These are phyloP conservation scores for Phyllotis vaccarum DNA, from an alignment of 2,797 vertebrate species.

Conservation along the genomic window DNA sequence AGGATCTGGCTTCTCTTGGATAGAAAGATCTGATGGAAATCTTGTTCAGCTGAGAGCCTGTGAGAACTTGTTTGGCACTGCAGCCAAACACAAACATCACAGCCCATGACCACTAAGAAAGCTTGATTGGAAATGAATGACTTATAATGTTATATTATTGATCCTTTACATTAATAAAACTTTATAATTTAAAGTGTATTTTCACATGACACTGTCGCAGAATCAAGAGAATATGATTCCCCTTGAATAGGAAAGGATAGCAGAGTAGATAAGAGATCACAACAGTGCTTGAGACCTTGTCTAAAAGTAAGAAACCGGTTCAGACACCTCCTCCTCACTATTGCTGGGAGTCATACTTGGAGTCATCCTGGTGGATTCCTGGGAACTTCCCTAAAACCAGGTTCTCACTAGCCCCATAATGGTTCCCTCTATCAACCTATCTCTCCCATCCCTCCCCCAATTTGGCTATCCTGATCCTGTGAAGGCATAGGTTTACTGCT, in stretches of 20 bases:
- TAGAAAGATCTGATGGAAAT: neutral
- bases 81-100: neutral
- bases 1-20: neutral
- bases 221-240: neutral
- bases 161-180: neutral
- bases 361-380: no score
- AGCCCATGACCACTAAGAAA: neutral
- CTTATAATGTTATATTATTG: neutral
- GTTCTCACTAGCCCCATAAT: no score
- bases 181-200: neutral
- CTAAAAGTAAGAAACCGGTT: neutral
- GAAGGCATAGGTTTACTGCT: no score
- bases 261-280: neutral
- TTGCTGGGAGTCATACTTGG: no score
- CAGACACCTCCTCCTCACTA: no score
- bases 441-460: no score
- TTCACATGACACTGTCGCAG: neutral
- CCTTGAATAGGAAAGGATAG: neutral
- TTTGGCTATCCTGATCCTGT: no score
- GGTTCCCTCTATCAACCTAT: no score
- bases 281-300: neutral
- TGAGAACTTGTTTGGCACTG: neutral
- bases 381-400: no score
- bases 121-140: neutral
- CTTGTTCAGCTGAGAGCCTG: neutral